Evolutionary conservation across 2,888 invertebrate species (phyloP).

Genomic region (Andrena chrysosceles): DNA sequence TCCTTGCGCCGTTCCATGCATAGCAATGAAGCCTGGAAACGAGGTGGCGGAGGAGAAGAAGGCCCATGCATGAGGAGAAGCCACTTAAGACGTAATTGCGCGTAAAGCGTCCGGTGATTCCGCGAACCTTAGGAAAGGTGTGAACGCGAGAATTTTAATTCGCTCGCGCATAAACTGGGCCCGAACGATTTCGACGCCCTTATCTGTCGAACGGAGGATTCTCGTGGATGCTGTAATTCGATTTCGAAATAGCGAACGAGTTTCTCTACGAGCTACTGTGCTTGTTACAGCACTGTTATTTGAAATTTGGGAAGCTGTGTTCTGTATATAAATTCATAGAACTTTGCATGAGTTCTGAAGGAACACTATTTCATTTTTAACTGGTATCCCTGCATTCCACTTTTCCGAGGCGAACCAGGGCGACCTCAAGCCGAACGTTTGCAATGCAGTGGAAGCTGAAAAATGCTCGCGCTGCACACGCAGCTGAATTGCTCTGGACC

Average conservation of each 20-base stretch:
- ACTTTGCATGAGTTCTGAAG: too few species aligned
- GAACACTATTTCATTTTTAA: too few species aligned
- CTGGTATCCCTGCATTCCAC: too few species aligned
- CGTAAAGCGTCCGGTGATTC: constrained; percentile 58
- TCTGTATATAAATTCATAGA: too few species aligned
- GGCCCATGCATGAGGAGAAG: constrained; percentile 32
- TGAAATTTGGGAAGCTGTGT: too few species aligned
- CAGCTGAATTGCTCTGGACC: neutral
- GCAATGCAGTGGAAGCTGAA: too few species aligned
- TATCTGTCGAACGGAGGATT: neutral
- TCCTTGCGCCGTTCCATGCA: constrained; percentile 74
- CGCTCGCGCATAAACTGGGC: neutral
- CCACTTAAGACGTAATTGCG: constrained; percentile 69
- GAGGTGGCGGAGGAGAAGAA: constrained; percentile 20
- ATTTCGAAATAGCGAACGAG: neutral
- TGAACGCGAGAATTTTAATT: constrained; percentile 62
- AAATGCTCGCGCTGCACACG: neutral
- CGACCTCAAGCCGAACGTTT: too few species aligned
- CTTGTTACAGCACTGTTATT: too few species aligned
- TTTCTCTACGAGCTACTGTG: too few species aligned
- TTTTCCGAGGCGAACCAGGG: too few species aligned
- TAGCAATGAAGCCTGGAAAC: constrained; percentile 74
- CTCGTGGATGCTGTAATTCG: neutral
- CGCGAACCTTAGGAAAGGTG: constrained; percentile 53
- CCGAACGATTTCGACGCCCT: neutral